Evolutionary conservation across 2,797 vertebrate genomes (phyloP), one percentile per base, ranked within the genome.

Genomic region (Typhlichthys subterraneus): DNA sequence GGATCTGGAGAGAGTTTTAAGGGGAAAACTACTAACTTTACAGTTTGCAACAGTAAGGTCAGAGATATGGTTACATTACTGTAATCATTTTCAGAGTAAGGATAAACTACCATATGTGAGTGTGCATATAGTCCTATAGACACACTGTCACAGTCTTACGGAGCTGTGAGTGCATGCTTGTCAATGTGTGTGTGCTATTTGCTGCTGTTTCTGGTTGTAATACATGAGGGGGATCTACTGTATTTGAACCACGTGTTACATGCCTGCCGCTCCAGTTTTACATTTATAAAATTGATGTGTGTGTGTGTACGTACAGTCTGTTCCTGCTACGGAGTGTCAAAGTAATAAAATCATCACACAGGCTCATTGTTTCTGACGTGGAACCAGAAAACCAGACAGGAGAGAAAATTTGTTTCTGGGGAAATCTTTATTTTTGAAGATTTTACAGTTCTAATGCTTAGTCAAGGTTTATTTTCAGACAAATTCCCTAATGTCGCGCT

Each of bases 281-380:
- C 72, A 82, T 83, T 56, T 75, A 79, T 85, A 80, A 79, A 84
- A 77, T 53, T 33, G 50, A 62, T 70, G 59, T 73, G 33, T 63
- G 70, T 63, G 45, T 46, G 45, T 23, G 56, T 74, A 79, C 5
- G n/a, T 62, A 49, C 67, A 55, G 47, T 33, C 55, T 49, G 65
- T 61, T 66, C 59, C 78, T 72, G 71, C 75, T 73, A 70, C 13
- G 57, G 74, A 81, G 76, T 75, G 76, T 80, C 82, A 64, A 6
- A 69, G 73, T 86, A 82, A 85, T 87, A 78, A 85, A 86, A 87
- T 85, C 83, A 87, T 87, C 83, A 80, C 75, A 84, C 74, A 74
- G 66, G 61, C 76, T 78, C 76, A 78, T 78, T 75, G 84, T 85
- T 84, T 85, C 69, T 81, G 83, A 85, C 82, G 75, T 85, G 79